Percentiles rank a stretch among this genome's conserved stretches.
Evolutionary conservation across 37 sponge, comb jelly and placozoan genomes (phyloP).

Genomic region (Beroe forskalii): DNA sequence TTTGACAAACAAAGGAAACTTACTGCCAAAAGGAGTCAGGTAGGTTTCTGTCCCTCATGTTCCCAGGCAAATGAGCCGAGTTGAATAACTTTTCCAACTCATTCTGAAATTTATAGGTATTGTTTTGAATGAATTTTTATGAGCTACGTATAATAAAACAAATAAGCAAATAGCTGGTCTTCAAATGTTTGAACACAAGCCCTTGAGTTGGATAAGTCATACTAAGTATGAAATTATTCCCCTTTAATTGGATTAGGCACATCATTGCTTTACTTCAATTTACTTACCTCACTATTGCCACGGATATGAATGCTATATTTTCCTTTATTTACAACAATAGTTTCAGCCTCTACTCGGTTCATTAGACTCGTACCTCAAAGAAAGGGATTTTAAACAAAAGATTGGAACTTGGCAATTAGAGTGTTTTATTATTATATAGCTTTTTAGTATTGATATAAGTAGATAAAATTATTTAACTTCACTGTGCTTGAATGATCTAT

Average conservation of each 20-base stretch:
- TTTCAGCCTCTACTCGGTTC: slow-evolving; percentile 49
- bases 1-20: too few species aligned
- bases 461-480: too few species aligned
- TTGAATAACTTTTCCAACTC: slow-evolving; percentile 32
- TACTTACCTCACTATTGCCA: slow-evolving; percentile 39
- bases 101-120: slow-evolving; percentile 8
- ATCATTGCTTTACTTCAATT: background rate
- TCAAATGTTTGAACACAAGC: too few species aligned
- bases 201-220: background rate
- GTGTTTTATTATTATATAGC: too few species aligned
- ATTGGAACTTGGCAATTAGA: too few species aligned
- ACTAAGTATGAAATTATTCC: background rate
- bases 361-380: background rate
- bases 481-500: too few species aligned
- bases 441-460: too few species aligned
- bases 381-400: too few species aligned
- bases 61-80: slow-evolving; percentile 15
- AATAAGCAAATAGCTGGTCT: too few species aligned
- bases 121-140: too few species aligned
- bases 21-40: slow-evolving; percentile 23
- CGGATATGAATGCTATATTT: slow-evolving; percentile 28
- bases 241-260: background rate
- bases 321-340: slow-evolving; percentile 25
- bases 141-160: too few species aligned
- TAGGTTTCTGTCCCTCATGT: slow-evolving; percentile 33